A percentile compares a stretch with the other conserved stretches of the same genome.
Conservation (phyloP, 2,797 vertebrate species). For the Tarsius wallacei region DNA sequence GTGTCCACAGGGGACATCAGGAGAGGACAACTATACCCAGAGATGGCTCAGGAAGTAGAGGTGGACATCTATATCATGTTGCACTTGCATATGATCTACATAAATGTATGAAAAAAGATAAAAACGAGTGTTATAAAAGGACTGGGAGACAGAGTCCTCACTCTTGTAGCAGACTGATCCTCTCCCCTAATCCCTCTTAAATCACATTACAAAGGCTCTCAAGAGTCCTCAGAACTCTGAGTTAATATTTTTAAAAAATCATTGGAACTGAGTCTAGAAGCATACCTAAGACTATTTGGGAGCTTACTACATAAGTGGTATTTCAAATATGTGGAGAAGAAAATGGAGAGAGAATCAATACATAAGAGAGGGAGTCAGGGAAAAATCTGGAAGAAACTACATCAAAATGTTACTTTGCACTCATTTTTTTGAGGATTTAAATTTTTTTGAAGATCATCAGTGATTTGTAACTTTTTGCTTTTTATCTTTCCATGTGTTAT, state of each 20-base stretch:
- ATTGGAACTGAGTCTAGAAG: neutral
- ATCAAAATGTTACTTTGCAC: neutral
- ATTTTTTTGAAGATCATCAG: neutral
- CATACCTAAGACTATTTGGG: neutral
- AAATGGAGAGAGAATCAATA: neutral
- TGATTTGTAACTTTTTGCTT: conserved; percentile 6
- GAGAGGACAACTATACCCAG: neutral
- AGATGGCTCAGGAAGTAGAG: neutral
- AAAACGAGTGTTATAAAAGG: neutral
- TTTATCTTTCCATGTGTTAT: neutral
- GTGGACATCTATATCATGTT: neutral
- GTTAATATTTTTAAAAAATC: neutral
- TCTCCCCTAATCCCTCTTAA: neutral
- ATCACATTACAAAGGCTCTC: neutral
- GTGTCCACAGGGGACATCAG: neutral
- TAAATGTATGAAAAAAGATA: neutral
- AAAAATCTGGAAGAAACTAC: neutral
- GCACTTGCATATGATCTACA: neutral
- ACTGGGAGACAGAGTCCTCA: neutral
- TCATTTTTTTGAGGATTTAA: conserved; percentile 24
- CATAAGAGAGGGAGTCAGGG: neutral
- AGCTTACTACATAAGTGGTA: neutral
- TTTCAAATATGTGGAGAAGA: neutral
- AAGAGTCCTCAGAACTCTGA: neutral
- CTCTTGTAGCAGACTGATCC: neutral